phyloP scores from a whole-genome alignment of 2,888 invertebrate genomes.

The Ophioninae sp. region DNA sequence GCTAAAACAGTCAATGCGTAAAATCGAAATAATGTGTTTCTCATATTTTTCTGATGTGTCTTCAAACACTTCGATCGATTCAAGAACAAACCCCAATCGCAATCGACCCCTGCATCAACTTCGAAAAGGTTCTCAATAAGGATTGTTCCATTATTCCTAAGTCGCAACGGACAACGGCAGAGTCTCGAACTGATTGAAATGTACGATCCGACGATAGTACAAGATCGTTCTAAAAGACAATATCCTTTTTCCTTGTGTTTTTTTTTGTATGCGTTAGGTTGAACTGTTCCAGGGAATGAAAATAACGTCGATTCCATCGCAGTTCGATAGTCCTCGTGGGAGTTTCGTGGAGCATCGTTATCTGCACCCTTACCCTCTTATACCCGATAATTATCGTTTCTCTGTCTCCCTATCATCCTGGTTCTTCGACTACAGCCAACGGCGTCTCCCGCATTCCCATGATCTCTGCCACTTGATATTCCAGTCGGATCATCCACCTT shows the following conservation, averaged over 20 bases:
- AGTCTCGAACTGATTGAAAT: conserved; percentile 43
- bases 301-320: conserved; percentile 36
- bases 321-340: conserved; percentile 43
- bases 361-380: conserved; percentile 34
- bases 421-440: conserved; percentile 21
- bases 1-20: too few species aligned
- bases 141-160: conserved; percentile 15
- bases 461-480: conserved; percentile 59
- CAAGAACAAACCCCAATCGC: too few species aligned
- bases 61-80: too few species aligned
- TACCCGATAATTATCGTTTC: conserved; percentile 62
- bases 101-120: too few species aligned
- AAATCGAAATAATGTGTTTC: too few species aligned
- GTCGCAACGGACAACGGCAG: background rate
- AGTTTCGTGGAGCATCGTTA: conserved; percentile 53
- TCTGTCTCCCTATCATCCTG: background rate
- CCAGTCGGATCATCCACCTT: conserved; percentile 53
- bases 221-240: conserved; percentile 3
- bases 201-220: conserved; percentile 17
- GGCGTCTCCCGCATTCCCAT: conserved; percentile 44
- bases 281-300: conserved; percentile 14
- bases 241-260: conserved; percentile 21
- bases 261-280: background rate
- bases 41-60: too few species aligned
- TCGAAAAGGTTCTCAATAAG: too few species aligned